Evolutionary conservation across 1,140 invertebrate species (phyloP), one percentile per base, ranked within the genome.

Genomic region (Eubasilissa regina): DNA sequence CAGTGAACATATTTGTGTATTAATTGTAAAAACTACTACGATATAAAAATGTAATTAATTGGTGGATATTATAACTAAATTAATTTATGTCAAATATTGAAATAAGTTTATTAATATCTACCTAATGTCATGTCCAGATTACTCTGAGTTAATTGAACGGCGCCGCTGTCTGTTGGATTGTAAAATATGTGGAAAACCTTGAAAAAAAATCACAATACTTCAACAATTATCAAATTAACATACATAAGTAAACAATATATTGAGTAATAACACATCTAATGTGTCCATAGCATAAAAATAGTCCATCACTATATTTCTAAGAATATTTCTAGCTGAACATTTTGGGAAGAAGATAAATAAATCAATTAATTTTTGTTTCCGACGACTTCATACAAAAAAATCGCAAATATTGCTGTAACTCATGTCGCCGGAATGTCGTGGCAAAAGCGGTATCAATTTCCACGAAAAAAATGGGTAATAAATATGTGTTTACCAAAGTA

Each of bases 61-160:
- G n/a, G n/a, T n/a, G n/a, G n/a, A n/a, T n/a, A n/a, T n/a, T n/a
- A n/a, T n/a, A n/a, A n/a, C n/a, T n/a, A n/a, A n/a, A n/a, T n/a
- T n/a, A n/a, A n/a, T n/a, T n/a, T n/a, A 51, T 51, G 48, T 8
- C 48, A 51, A 51, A 13, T 4, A 4, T 1, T 12, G n/a, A 51
- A 13, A 51, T 12, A 51, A 12, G n/a, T 13, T 4, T 13, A 79
- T 81, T 80, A 80, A 76, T 47, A 85, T 89, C 92, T 91, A 97
- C 95, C 94, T 90, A 97, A 90, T 80, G 94, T 93, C 90, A 92
- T 93, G 88, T 95, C 94, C 88, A 97, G 92, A 89, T 95, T 96
- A 84, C 92, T 89, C 87, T 92, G 89, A 76, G 92, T 95, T 83
- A 97, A 91, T 84, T 94, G 89, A 58, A 95, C 91, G 70, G 95